Base-by-base conservation (phyloP, 2,113 vertebrate genomes). In the Atrichornis clamosus region DNA sequence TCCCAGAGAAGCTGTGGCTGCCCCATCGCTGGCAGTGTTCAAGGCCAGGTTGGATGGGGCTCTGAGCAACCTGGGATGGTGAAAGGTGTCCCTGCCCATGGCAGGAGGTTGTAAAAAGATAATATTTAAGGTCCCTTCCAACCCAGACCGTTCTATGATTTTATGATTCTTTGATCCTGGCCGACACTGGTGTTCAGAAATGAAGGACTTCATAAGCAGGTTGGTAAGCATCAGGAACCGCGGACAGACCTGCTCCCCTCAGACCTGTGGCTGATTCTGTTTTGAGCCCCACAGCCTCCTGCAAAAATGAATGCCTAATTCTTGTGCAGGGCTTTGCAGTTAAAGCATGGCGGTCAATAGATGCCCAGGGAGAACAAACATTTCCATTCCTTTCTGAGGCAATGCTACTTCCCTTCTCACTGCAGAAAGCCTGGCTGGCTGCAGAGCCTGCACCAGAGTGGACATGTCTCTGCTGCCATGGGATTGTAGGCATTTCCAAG, bases 311-410 rank as follows among this genome's bases (percentile, higher is more conserved):
- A 37, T 8, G 11, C 18, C 11, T 22, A 30, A 14, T 26, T 39
- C 22, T 53, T 23, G 35, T 32, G n/a, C 50, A 20, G 41, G 49
- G 55, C 69, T 88, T 78, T 78, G 70, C 64, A 46, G 33, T 63
- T 69, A 37, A 13, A 90, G 28, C 14, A 1, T 37, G 60, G 41
- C 23, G 15, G 50, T 62, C 53, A n/a, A 17, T 65, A 85, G 83
- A 49, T 94, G 79, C 81, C 84, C 72, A 50, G 24, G 72, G 62
- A 91, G 91, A 75, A 69, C 64, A 68, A 82, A 41, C 32, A 11
- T 76, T 85, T 37, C 27, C 47, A 8, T 63, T 28, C 42, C 33
- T 47, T 53, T 59, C 2, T 0, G 21, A 20, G 33, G n/a, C 55
- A 35, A 53, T 0, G 7, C 69, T 69, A 33, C 35, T 59, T 44